Evolutionary conservation across 2,888 invertebrate species (phyloP), one percentile per base, ranked within the genome.

Genomic region (Drymonia ruficornis): DNA sequence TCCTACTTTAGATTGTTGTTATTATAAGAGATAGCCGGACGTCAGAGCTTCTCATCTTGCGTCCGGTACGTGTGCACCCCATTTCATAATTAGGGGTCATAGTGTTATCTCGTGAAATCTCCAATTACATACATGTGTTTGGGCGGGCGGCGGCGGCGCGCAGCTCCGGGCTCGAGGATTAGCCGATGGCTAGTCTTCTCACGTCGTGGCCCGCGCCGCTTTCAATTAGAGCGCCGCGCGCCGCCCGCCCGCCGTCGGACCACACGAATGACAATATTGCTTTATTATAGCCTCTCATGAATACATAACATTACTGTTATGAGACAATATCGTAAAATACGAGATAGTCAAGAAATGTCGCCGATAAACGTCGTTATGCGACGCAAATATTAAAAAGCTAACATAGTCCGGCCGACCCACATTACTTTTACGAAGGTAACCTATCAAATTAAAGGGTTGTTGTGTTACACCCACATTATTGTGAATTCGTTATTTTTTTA

Each of bases 81-180:
- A 78, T 78, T 78, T 76, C 80, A 84, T 84, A 86, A 88, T 86
- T 82, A 84, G 79, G 81, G 83, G 83, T 79, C 78, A 81, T 82
- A 81, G 89, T 87, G 89, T 83, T 91, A 91, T 91, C 90, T 89
- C 83, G 91, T 83, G 85, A 90, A 89, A 91, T 89, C 89, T 89
- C 86, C 84, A 88, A 90, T 90, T 88, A 88, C 81, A 80, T 74
- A 77, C 72, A 74, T 75, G 74, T 72, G 74, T 81, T 78, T 69
- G 70, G 65, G 65, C 64, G 63, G 61, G 61, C 72, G 54, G 72
- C 70, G 61, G 67, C 69, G 61, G 61, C 72, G 53, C 70, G 71
- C n/a, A n/a, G 61, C 67, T 70, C 67, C 65, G 55, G 79, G 76
- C 74, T 74, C 75, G 71, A 69, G 83, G 86, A 86, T 88, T 83